A percentile compares a stretch with the other conserved stretches of the same genome.
These are phyloP conservation scores for Leuciscus idus DNA, from an alignment of 2,113 vertebrate genomes.

Conservation along the genomic window DNA sequence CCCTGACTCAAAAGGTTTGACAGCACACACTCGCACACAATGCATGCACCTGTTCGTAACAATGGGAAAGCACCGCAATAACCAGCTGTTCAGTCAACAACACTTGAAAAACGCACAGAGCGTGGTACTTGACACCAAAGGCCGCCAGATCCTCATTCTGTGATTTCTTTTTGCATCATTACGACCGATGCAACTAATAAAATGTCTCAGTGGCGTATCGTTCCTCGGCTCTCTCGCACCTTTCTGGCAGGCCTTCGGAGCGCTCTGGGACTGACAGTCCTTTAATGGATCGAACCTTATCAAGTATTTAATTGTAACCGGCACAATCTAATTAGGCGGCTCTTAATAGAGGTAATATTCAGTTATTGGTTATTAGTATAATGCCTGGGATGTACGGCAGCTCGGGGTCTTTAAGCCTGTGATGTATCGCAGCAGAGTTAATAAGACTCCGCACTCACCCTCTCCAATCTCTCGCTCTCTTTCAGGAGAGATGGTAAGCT, in stretches of 20 bases:
- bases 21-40: constrained; percentile 39
- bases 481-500: constrained; percentile 80
- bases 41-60: constrained; percentile 50
- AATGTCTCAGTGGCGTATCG: not conserved
- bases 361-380: constrained; percentile 71
- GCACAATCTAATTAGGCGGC: constrained; percentile 64
- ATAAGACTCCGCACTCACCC: constrained; percentile 67
- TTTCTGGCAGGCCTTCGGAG: constrained; percentile 19
- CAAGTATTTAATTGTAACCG: constrained; percentile 66
- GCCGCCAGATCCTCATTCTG: not conserved
- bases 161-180: not conserved
- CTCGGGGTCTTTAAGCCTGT: constrained; percentile 63
- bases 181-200: not conserved
- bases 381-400: constrained; percentile 55
- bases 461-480: constrained; percentile 62
- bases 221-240: constrained; percentile 30
- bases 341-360: constrained; percentile 69
- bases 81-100: constrained; percentile 53
- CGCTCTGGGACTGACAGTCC: constrained; percentile 53
- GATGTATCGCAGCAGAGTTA: constrained; percentile 71
- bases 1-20: not conserved
- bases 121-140: not conserved
- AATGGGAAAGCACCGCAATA: constrained; percentile 42
- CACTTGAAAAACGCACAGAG: constrained; percentile 43
- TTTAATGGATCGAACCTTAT: constrained; percentile 65